A percentile compares a stretch with the other conserved stretches of the same genome.
Conservation (phyloP, 2,113 vertebrate species). For the Syngnathus typhle region DNA sequence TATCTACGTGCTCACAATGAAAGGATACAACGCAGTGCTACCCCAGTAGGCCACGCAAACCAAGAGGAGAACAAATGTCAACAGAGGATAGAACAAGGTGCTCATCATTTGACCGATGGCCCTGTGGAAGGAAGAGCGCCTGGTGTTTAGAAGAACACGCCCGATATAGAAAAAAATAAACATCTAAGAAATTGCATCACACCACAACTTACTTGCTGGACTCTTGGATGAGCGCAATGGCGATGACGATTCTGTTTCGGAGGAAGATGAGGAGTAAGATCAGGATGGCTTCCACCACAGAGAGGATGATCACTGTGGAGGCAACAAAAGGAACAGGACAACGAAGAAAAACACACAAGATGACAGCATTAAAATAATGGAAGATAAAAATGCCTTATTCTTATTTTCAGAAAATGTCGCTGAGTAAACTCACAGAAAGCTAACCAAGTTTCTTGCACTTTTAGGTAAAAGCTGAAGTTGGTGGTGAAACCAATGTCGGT, state of each 20-base stretch:
- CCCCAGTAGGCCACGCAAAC: constrained; percentile 84
- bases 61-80: constrained; percentile 81
- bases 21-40: constrained; percentile 85
- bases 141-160: neutral
- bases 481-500: constrained; percentile 74
- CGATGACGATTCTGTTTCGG: constrained; percentile 78
- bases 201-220: constrained; percentile 77
- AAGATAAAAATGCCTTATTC: neutral
- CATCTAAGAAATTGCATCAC: neutral
- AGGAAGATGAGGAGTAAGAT: constrained; percentile 80
- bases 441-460: constrained; percentile 84
- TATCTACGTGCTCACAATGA: neutral
- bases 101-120: constrained; percentile 82
- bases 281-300: constrained; percentile 72
- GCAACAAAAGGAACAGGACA: neutral
- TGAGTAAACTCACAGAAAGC: constrained; percentile 74
- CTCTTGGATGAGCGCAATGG: constrained; percentile 82
- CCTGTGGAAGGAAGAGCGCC: constrained; percentile 54
- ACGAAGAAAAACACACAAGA: no score
- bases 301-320: constrained; percentile 75
- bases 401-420: neutral
- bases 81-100: constrained; percentile 75
- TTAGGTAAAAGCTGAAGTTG: constrained; percentile 71
- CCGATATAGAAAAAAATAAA: neutral
- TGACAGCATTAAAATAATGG: neutral